Base-by-base conservation (phyloP, 2,797 vertebrate genomes). In the Protosalanx chinensis region DNA sequence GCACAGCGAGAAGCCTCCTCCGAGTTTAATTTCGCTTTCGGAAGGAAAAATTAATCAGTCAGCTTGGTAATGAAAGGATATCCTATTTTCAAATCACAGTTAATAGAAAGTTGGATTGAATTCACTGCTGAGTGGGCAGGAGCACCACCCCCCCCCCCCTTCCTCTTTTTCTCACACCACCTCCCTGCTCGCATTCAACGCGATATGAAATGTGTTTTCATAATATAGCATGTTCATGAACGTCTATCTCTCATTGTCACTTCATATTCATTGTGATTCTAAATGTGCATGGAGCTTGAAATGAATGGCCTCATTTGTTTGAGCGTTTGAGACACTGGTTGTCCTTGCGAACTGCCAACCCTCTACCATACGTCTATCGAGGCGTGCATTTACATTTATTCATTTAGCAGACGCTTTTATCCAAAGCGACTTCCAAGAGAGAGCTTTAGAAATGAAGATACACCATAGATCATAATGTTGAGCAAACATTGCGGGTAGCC, bases 41-140 rank as follows among this genome's bases (percentile, higher is more conserved):
- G 70, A 64, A 74, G 62, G 49, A 60, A 56, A 63, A 60, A 46
- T 74, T 75, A 68, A 79, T 81, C 79, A 72, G 33, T 60, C 8
- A 67, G 68, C 60, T 35, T 65, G 7, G 18, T 68, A 71, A 74
- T 73, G 66, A 57, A 56, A 68, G 56, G 30, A 69, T 20, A 72
- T 57, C 60, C 60, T 33, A 60, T 20, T 60, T 32, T 32, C 20
- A 62, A 72, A 78, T 77, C 69, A 68, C 35, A 15, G 27, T 56
- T 60, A 56, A 73, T 66, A 71, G 49, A 61, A 37, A 35, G 51
- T 29, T 8, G 57, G 64, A 70, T 37, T 66, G 64, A 27, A 69
- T 58, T 63, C 35, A 13, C 53, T 68, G 63, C 74, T 60, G 74
- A n/a, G 35, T 27, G 30, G 57, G 41, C 27, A 16, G 16, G 5